Evolutionary conservation across 2,113 vertebrate genomes (phyloP), one percentile per base, ranked within the genome.

Genomic region (Pycnonotus jocosus): DNA sequence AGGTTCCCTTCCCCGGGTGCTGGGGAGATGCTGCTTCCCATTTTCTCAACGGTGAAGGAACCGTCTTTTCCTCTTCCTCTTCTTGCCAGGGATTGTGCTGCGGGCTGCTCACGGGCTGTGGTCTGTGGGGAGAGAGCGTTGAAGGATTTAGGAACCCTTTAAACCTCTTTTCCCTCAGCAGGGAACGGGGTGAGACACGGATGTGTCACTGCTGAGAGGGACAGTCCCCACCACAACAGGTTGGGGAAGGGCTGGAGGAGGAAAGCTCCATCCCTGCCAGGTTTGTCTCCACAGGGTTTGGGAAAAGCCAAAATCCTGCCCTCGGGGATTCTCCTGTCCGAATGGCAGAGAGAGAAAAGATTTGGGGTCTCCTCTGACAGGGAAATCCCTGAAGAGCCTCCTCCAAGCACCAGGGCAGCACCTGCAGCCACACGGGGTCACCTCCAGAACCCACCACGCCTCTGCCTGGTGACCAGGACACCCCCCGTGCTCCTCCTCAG

Each of bases 221-320:
- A 53, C 33, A 12, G 50, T 28, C 10, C 56, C 50, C n/a, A 12
- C 6, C 72, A 92, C 62, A 17, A 0, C 5, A 4, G 31, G 37
- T 10, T 4, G 0, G 44, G 44, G 17, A 44, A 44, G 27, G 68
- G 56, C 35, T 35, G 54, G 27, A 50, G 33, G 42, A 17, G 25
- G 16, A 2, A 0, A 58, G 2, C 21, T 4, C 4, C n/a, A 10
- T 0, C 2, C 0, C 15, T 12, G n/a, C 15, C 45, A 20, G 37
- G 70, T 51, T 90, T 78, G 31, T 70, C 45, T 27, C 70, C 44
- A 57, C 5, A 4, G 0, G 18, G 30, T 30, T 44, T 51, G 57
- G 91, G n/a, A 69, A 93, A 93, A 80, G 7, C 62, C 79, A 70
- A 22, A 70, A 22, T 73, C 58, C 79, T 3, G 28, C 81, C 88